Evolutionary conservation across 2,888 invertebrate genomes (phyloP), one percentile per base, ranked within the genome.

Genomic region (Tanytarsus gracilentus): DNA sequence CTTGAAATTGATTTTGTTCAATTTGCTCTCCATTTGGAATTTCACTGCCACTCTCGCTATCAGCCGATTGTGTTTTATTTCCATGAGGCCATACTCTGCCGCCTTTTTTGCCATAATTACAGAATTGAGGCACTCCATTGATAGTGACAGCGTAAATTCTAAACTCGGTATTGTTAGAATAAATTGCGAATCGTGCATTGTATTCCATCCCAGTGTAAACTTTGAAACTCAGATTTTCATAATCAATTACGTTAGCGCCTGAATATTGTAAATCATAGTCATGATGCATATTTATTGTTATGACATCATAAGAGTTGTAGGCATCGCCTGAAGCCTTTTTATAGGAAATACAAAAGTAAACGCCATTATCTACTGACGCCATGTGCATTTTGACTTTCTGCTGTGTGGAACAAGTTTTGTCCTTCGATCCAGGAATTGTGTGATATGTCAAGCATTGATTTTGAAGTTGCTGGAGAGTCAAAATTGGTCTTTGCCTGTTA

Each of bases 221-320:
- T 56, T 40, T 39, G 9, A 56, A 56, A 7, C 23, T 40, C 5
- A 40, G 55, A 27, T 25, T 26, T n/a, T 49, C 26, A 27, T 49
- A 26, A 5, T 39, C 30, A 21, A 53, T 21, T 8, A 39, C 40
- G 29, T 56, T 56, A 2, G 55, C 39, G 9, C 55, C 55, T 2
- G 23, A 26, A 18, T 39, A 56, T 56, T 56, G 23, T 40, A 56
- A 56, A 16, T 56, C 55, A 40, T 56, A 56, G 26, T 56, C 55
- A 14, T 18, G 44, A 44, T 44, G 44, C 4, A 44, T 5, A 23
- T 44, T 11, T 11, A 44, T 44, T 44, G 18, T 21, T 16, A 44
- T 9, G 9, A 11, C 23, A 44, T 44, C 44, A 44, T 23, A 44
- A 23, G n/a, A n/a, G n/a, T 23, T 23, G 18, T 44, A 44, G 3